Evolutionary conservation across 2,113 vertebrate species (phyloP), one percentile per base, ranked within the genome.

Genomic region (Chionis minor): DNA sequence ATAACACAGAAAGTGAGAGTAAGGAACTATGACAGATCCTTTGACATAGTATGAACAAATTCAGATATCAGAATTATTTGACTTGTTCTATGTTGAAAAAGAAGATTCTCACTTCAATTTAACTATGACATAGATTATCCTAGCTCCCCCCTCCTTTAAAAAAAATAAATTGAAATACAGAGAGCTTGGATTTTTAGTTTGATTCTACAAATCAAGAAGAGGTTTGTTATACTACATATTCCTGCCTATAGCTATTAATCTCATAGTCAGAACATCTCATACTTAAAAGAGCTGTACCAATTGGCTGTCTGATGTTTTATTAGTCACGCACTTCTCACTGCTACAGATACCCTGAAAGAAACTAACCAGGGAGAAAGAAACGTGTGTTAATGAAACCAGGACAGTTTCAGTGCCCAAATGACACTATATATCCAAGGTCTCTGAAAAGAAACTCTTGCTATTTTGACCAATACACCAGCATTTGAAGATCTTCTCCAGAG

Each of bases 61-160:
- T 69, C 54, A 83, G 8, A 18, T 54, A 56, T 33, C 54, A 85
- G 10, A 69, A 30, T 56, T 80, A 42, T 3, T 87, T 81, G 28
- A 78, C 17, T 71, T 40, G 5, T 7, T n/a, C 20, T 17, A 26
- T 23, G 7, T 11, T 55, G 30, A 55, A 79, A 84, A 95, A 71
- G 5, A 45, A 21, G 14, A 44, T 33, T 88, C 18, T 59, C 19
- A 55, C 14, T 49, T 84, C 24, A 58, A 4, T 77, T 71, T 81
- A 40, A 28, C 30, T 59, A 51, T 51, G 22, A 61, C 4, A 38
- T 81, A 19, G 4, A 22, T 33, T 58, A 73, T 32, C 8, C 19
- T 26, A 32, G 8, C 6, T 35, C 3, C 6, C 10, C 6, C 5
- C 1, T 7, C 3, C 1, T 8, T 5, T 8, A 5, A 6, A n/a